Conservation (phyloP, 2,797 vertebrate genomes). For the Enteromius anoplus region DNA sequence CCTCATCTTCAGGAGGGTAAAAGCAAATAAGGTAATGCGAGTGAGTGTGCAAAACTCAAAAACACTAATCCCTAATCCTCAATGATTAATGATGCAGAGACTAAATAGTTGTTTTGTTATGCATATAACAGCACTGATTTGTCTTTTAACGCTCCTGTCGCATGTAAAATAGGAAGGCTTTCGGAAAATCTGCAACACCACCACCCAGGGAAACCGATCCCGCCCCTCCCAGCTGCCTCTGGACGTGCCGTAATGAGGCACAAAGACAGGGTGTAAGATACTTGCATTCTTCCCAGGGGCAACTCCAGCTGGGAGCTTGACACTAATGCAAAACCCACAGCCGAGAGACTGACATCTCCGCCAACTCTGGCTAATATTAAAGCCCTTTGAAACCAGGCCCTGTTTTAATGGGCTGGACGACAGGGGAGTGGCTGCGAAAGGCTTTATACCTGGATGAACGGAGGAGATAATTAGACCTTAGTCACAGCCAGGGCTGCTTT, state of each 20-base stretch:
- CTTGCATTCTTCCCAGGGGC: slow-evolving; percentile 62
- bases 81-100: neutral
- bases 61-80: neutral
- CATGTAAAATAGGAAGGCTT: slow-evolving; percentile 42
- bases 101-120: slow-evolving; percentile 10
- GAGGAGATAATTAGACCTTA: slow-evolving; percentile 45
- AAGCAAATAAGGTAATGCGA: neutral
- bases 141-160: slow-evolving; percentile 34
- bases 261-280: slow-evolving; percentile 56
- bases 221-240: slow-evolving; percentile 53
- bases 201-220: slow-evolving; percentile 59
- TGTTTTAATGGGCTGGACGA: slow-evolving; percentile 47
- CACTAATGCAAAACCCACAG: slow-evolving; percentile 59
- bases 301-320: slow-evolving; percentile 61
- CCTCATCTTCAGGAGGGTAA: neutral
- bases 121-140: slow-evolving; percentile 13
- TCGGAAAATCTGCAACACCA: slow-evolving; percentile 50
- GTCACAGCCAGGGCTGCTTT: slow-evolving; percentile 18
- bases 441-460: slow-evolving; percentile 49
- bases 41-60: neutral
- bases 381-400: slow-evolving; percentile 51
- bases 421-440: slow-evolving; percentile 8
- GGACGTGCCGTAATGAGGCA: slow-evolving; percentile 57
- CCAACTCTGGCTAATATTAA: slow-evolving; percentile 53
- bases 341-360: slow-evolving; percentile 58